These are phyloP conservation scores for Azorinus chamasolen DNA, from an alignment of 2,888 invertebrate genomes.

Conservation along the genomic window DNA sequence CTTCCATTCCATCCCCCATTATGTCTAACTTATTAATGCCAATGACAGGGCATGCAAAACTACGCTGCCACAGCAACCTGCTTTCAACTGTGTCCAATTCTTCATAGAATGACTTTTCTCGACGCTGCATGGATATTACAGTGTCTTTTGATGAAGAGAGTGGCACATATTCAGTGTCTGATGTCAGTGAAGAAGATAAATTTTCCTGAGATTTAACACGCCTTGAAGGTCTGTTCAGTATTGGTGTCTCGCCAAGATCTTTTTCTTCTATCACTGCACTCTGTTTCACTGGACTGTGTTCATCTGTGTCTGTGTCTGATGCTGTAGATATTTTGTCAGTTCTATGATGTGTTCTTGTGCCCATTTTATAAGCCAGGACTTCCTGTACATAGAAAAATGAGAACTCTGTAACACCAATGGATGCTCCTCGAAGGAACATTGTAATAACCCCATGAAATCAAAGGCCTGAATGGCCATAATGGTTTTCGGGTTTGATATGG, in stretches of 20 bases:
- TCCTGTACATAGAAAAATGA: conserved; percentile 32
- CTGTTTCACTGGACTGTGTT: conserved; percentile 18
- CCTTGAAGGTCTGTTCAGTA: conserved; percentile 44
- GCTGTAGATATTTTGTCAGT: too few relatives aligned
- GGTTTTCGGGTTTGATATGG: too few relatives aligned
- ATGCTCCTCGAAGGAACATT: neutral
- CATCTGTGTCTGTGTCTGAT: too few relatives aligned
- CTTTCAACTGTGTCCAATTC: conserved; percentile 44
- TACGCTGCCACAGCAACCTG: conserved; percentile 87
- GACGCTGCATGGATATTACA: conserved; percentile 18
- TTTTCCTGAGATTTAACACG: conserved; percentile 76
- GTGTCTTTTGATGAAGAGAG: conserved; percentile 59
- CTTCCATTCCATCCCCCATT: conserved; percentile 90
- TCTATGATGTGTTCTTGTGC: conserved; percentile 1
- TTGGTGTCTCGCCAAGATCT: conserved; percentile 13
- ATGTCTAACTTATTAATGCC: conserved; percentile 89
- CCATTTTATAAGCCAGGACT: conserved; percentile 57
- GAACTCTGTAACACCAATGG: neutral
- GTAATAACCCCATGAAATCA: neutral
- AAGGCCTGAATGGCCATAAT: too few relatives aligned
- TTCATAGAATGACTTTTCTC: neutral
- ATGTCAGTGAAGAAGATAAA: conserved; percentile 50
- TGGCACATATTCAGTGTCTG: conserved; percentile 48
- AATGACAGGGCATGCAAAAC: conserved; percentile 89
- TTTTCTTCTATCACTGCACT: conserved; percentile 57